Base-by-base conservation (phyloP, 2,113 vertebrate genomes). In the Columba janthina region DNA sequence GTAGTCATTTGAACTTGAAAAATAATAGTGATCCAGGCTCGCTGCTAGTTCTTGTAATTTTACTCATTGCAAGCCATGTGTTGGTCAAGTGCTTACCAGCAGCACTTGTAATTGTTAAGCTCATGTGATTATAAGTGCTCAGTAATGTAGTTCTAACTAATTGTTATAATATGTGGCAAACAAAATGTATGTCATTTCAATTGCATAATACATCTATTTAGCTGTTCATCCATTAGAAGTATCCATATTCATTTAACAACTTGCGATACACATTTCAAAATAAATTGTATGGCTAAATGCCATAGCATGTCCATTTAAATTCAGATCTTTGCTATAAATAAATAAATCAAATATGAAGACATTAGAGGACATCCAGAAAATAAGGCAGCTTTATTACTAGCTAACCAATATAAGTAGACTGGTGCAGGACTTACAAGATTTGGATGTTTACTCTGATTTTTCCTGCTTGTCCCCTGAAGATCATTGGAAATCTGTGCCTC, bases 231-330 rank as follows among this genome's bases (percentile, higher is more conserved):
- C 57, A 40, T 85, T 94, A 40, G 19, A 93, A 54, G 34, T 62
- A 86, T 81, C 69, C 83, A 64, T 94, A 90, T 74, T 88, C 71
- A 81, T 96, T 91, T 88, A 10, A 92, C 60, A 93, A 88, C 60
- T 44, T 72, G 25, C 16, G 0, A 71, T 80, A 22, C 40, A 28
- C 51, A 19, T 88, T 88, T 90, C 75, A 64, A 76, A 91, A 78
- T 91, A 83, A 87, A 86, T 64, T 44, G 16, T 90, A n/a, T 22
- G 74, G 56, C 64, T 94, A 80, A 91, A 74, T 95, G 79, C 56
- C 42, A 26, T 51, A 71, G 64, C 48, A 15, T 56, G 31, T 58
- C 75, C 93, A 34, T 89, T 96, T 94, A 72, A 88, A 96, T 89
- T 93, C 48, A 84, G 12, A 84, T 65, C 61, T 75, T 84, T 87